Evolutionary conservation across 2,888 invertebrate species (phyloP).

Genomic region (Halictus quadricinctus): DNA sequence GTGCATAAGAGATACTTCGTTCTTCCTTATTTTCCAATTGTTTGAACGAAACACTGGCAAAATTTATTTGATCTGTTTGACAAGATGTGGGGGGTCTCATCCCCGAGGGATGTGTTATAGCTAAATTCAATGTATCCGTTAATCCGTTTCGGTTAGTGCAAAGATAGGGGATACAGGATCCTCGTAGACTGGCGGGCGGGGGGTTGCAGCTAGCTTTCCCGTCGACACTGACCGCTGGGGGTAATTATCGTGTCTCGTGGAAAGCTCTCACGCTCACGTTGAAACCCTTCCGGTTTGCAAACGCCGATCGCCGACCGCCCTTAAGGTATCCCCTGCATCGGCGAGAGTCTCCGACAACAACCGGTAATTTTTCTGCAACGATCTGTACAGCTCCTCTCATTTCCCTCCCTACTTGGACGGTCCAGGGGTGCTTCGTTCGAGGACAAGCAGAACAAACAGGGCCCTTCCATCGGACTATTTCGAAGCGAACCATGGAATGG

Average conservation of each 20-base stretch:
- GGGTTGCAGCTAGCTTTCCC: constrained; percentile 64
- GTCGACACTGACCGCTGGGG: constrained; percentile 75
- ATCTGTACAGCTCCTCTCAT: constrained; percentile 44
- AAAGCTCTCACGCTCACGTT: constrained; percentile 81
- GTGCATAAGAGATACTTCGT: background rate
- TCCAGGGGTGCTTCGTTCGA: constrained; percentile 39
- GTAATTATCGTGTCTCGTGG: constrained; percentile 78
- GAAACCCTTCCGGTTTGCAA: constrained; percentile 68
- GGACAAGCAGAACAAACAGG: constrained; percentile 42
- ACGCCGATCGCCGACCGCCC: constrained; percentile 54
- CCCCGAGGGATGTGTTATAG: background rate
- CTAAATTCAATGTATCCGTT: constrained; percentile 58
- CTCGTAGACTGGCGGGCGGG: constrained; percentile 47
- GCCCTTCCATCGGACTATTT: constrained; percentile 57
- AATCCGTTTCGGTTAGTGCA: constrained; percentile 62
- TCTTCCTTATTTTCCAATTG: background rate
- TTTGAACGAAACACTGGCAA: background rate
- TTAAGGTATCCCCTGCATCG: constrained; percentile 57
- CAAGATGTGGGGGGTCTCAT: background rate
- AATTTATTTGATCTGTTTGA: background rate
- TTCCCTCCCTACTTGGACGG: constrained; percentile 15
- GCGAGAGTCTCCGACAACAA: constrained; percentile 61
- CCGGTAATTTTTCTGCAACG: constrained; percentile 78
- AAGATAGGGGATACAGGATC: constrained; percentile 50
- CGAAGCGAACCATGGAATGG: constrained; percentile 70